Evolutionary conservation across 2,113 vertebrate species (phyloP), one percentile per base, ranked within the genome.

Genomic region (Nothobranchius furzeri): DNA sequence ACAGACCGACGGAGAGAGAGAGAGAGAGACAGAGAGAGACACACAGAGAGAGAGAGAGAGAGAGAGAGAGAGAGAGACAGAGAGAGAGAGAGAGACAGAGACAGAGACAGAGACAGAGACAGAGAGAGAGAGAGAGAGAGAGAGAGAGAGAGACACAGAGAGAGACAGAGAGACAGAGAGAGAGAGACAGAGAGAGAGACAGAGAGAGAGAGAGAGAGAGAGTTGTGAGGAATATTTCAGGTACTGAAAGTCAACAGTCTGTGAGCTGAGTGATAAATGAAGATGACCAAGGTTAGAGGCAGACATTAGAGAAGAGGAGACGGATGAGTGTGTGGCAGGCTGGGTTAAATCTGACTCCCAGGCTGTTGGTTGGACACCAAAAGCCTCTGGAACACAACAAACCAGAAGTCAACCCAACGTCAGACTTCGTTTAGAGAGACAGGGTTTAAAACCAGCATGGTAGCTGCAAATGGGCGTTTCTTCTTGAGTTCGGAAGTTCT

Each of bases 191-290:
- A 20, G 1, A 20, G 20, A 20, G 20, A 20, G 20, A 20, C 1
- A 20, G 20, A 20, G 20, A 20, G 20, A 20, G 20, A 20, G 20
- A 20, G 20, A 20, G 20, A 20, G 20, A 20, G 20, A 20, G 20
- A n/a, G n/a, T n/a, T n/a, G n/a, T n/a, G n/a, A n/a, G n/a, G n/a
- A n/a, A n/a, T n/a, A n/a, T n/a, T n/a, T 78, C 69, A 30, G 30
- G 30, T 30, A 4, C 30, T 30, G 30, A 30, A 79, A 76, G 80
- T 75, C 84, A 79, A 76, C 80, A 80, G 80, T 75, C 68, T 47
- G 24, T 37, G 59, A 68, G 55, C 10, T 64, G 17, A 64, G 55
- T 37, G 70, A 77, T 56, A 59, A 74, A 42, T 66, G 47, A 50
- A n/a, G 54, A 1, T 10, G 49, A 20, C 20, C 20, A 20, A 20